Base-by-base conservation (phyloP, 2,888 invertebrate genomes). In the Pasiphila rectangulata region DNA sequence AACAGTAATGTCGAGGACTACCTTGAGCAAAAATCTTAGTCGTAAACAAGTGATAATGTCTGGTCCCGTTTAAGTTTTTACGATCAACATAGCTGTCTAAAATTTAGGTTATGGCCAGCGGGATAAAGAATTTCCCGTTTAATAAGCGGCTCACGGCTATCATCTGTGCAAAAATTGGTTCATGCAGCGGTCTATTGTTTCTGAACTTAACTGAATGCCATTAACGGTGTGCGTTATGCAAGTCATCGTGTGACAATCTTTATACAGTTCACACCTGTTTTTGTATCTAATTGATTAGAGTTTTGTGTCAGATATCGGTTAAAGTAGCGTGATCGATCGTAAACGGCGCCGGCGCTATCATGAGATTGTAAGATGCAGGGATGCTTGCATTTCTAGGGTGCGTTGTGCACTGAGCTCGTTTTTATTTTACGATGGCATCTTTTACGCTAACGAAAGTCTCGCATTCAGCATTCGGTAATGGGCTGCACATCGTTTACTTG, bases 71-170 rank as follows among this genome's bases (percentile, higher is more conserved):
- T 55, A 52, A 49, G 61, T 75, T 77, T 75, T 75, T 72, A 62
- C 63, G 50, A 59, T 39, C 54, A 58, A 58, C 60, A 29, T 69
- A 69, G 64, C 69, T 64, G 70, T 62, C 67, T 64, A 56, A 49
- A 50, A 41, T 49, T 49, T 37, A 45, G 45, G 37, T 50, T 45
- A 41, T 36, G 39, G 44, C 40, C 40, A 39, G 25, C 42, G 30
- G 32, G 19, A 76, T 75, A 77, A 78, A 67, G 68, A 62, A 63
- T 58, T 63, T 82, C 75, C 83, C 84, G 84, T 83, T 83, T 68
- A 69, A 69, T 71, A 64, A 70, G 69, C 67, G 64, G 17, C 67
- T 80, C 78, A 75, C 78, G 77, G 78, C 81, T 78, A 79, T 75
- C 73, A 66, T 41, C 38, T 45, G 44, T 41, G 47, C 47, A 54